A percentile compares a stretch with the other conserved stretches of the same genome.
Conservation (phyloP, 2,888 invertebrate species). For the Mimas tiliae region DNA sequence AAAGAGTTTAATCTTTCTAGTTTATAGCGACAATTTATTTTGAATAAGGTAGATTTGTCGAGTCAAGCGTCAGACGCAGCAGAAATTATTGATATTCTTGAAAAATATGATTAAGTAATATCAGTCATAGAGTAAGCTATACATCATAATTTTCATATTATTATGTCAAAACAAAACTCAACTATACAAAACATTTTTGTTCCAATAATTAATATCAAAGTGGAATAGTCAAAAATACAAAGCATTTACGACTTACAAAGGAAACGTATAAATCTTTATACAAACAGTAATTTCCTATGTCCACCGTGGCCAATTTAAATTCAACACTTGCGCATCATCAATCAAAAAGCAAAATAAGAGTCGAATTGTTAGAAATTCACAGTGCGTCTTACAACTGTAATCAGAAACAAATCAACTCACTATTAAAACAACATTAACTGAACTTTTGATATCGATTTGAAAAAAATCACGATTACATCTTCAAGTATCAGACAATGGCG, state of each 20-base stretch:
- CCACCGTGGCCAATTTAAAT: conserved; percentile 49
- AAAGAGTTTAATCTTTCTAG: too few species aligned
- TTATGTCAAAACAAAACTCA: too few species aligned
- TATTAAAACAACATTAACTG: conserved; percentile 76
- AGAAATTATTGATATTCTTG: too few species aligned
- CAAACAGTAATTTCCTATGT: conserved; percentile 33
- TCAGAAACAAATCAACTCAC: conserved; percentile 75
- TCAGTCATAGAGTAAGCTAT: neutral
- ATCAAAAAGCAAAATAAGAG: conserved; percentile 59
- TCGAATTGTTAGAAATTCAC: conserved; percentile 50
- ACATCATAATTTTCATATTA: too few species aligned
- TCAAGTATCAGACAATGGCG: conserved; percentile 59
- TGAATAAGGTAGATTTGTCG: too few species aligned
- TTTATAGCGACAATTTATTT: too few species aligned
- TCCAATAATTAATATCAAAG: conserved; percentile 8
- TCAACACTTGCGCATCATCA: conserved; percentile 54
- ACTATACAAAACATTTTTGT: neutral
- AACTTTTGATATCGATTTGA: conserved; percentile 68
- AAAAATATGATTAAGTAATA: neutral
- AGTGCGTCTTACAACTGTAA: conserved; percentile 64
- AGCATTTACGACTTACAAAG: conserved; percentile 4
- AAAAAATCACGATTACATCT: conserved; percentile 66
- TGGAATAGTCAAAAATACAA: neutral
- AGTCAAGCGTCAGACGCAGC: too few species aligned
- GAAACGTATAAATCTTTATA: conserved; percentile 26